Evolutionary conservation across 2,113 vertebrate genomes (phyloP), one percentile per base, ranked within the genome.

Genomic region (Ammospiza nelsoni): DNA sequence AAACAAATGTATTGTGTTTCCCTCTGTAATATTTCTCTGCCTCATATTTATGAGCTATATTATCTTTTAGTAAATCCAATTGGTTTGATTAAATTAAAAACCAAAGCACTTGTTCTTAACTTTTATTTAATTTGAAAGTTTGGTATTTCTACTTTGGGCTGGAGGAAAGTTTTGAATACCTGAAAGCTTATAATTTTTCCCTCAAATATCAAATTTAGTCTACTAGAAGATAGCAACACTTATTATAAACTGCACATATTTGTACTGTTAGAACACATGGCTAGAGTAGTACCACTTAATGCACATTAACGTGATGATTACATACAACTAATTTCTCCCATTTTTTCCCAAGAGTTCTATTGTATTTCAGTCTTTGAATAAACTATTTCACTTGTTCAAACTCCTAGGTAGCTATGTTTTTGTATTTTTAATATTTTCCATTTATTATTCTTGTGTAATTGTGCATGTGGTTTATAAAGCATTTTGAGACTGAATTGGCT

Each of bases 1-100:
- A 94, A 96, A 93, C 68, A 96, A 94, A 90, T 67, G 29, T 71
- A 71, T 71, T 92, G 43, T 82, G 59, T 88, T 91, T 91, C n/a
- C 29, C 54, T 93, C 77, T 88, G 62, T 92, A 80, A 83, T 87
- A 85, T 76, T 95, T 92, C 51, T 83, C 39, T 33, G 2, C 43
- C 80, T 57, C 21, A 20, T 88, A 67, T 84, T 93, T 93, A 84
- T 85, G 72, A 93, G 59, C 28, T 84, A 7, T 71, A 80, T 86
- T 78, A 81, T 87, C 58, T 87, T 96, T 68, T 62, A 66, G 37
- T 44, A 91, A 84, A 79, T 87, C 93, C 65, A 63, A 80, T 86
- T 77, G 43, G 13, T 84, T 86, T 86, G 68, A 86, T 86, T 74
- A 84, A 90, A 90, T 90, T 90, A 77, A 94, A 62, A 86, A 58